Evolutionary conservation across 1,140 invertebrate species (phyloP).

Genomic region (Neelides sp.): DNA sequence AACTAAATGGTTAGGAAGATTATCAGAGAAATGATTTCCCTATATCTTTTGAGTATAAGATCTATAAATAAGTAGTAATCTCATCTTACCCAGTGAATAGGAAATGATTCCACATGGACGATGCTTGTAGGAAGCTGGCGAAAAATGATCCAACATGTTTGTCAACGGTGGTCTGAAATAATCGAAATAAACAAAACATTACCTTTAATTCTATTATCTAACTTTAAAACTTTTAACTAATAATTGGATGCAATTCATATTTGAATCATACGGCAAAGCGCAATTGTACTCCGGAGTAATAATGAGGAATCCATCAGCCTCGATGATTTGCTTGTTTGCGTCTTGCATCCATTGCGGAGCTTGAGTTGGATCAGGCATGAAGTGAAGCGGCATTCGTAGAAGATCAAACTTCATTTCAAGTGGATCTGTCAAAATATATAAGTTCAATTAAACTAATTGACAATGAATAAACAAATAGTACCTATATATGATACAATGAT

Average conservation of each 20-base stretch:
- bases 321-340: constrained; percentile 34
- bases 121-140: constrained; percentile 34
- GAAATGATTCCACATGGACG: constrained; percentile 39
- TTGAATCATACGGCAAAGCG: too few relatives aligned
- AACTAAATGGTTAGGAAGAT: neutral
- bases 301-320: constrained; percentile 39
- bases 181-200: too few relatives aligned
- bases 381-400: constrained; percentile 35
- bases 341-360: constrained; percentile 36
- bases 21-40: too few relatives aligned
- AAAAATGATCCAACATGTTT: constrained; percentile 41
- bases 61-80: neutral
- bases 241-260: too few relatives aligned
- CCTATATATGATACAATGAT: neutral
- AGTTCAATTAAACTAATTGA: constrained; percentile 11
- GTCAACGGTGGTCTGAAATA: constrained; percentile 35
- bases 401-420: constrained; percentile 35
- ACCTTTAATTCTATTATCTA: too few relatives aligned
- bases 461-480: neutral
- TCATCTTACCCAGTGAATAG: constrained; percentile 38
- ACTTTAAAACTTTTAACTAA: too few relatives aligned
- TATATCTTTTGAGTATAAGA: constrained; percentile 3
- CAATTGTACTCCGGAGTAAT: constrained; percentile 41
- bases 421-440: constrained; percentile 34
- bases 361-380: constrained; percentile 32